Percentiles rank a stretch among this genome's conserved stretches.
phyloP scores from a whole-genome alignment of 1,140 invertebrate genomes.

The Globodera rostochiensis region DNA sequence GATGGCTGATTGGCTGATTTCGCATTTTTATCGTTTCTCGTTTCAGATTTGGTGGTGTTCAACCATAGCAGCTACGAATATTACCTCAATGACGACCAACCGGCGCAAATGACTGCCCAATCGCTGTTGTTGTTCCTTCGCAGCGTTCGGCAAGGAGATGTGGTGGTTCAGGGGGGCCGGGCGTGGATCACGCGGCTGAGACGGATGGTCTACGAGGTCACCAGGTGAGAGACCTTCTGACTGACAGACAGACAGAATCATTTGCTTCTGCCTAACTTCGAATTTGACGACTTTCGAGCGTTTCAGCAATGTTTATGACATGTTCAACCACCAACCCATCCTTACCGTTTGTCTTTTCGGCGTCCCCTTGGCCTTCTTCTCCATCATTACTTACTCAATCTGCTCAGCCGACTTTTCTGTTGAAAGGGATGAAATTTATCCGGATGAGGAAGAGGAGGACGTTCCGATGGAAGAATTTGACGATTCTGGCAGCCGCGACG shows the following conservation, averaged over 20 bases:
- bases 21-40: background rate
- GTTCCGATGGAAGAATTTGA: slow-evolving; percentile 28
- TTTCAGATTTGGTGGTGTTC: slow-evolving; percentile 76
- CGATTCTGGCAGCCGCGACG: background rate
- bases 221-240: slow-evolving; percentile 30
- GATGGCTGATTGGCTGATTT: background rate
- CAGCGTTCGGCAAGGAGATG: slow-evolving; percentile 44
- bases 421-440: slow-evolving; percentile 77
- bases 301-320: slow-evolving; percentile 57
- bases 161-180: slow-evolving; percentile 47
- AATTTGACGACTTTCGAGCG: background rate
- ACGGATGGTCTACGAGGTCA: slow-evolving; percentile 59
- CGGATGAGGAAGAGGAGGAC: slow-evolving; percentile 67
- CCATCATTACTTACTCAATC: slow-evolving; percentile 88
- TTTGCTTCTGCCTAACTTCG: background rate
- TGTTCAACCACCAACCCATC: slow-evolving; percentile 72
- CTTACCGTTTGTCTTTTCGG: slow-evolving; percentile 82
- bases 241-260: background rate
- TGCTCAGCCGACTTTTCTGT: slow-evolving; percentile 90
- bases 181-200: slow-evolving; percentile 48
- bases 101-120: slow-evolving; percentile 58
- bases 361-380: slow-evolving; percentile 81
- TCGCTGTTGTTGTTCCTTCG: slow-evolving; percentile 64
- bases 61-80: slow-evolving; percentile 87
- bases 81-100: slow-evolving; percentile 82